These are phyloP conservation scores for Ailuropoda melanoleuca DNA, from an alignment of 2,113 vertebrate genomes.

Conservation along the genomic window DNA sequence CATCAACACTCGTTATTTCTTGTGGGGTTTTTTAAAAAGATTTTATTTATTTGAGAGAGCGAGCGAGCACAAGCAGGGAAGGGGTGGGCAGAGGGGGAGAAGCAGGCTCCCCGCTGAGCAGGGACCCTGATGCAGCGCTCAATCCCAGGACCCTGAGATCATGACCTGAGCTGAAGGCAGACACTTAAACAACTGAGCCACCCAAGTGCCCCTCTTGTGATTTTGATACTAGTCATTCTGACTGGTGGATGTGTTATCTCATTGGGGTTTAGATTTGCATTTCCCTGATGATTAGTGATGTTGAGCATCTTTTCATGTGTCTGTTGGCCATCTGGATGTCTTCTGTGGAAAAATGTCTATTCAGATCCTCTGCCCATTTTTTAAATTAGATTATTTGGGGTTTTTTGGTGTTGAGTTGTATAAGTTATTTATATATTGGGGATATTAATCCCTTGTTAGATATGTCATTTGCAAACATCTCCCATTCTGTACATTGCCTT, in stretches of 20 bases:
- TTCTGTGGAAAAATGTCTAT: not conserved
- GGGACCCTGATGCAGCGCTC: too few species aligned
- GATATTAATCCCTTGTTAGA: not conserved
- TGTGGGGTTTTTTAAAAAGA: not conserved
- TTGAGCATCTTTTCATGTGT: not conserved
- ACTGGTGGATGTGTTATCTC: not conserved
- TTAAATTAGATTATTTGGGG: not conserved
- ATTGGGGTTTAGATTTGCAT: not conserved
- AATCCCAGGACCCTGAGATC: too few species aligned
- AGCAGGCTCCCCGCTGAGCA: too few species aligned
- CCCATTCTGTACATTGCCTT: not conserved
- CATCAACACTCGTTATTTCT: not conserved
- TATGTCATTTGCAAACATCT: not conserved
- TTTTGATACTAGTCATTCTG: not conserved
- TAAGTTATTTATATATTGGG: not conserved
- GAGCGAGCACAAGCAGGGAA: too few species aligned
- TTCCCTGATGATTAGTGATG: not conserved
- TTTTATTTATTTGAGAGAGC: too few species aligned
- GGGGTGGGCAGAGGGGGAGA: too few species aligned
- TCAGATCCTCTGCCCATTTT: not conserved
- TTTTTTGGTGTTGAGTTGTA: not conserved
- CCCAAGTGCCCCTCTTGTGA: too few species aligned
- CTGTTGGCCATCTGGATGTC: not conserved
- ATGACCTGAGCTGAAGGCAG: too few species aligned
- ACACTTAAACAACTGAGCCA: too few species aligned